phyloP scores from a whole-genome alignment of 2,113 vertebrate species.

The Myiozetetes cayanensis region DNA sequence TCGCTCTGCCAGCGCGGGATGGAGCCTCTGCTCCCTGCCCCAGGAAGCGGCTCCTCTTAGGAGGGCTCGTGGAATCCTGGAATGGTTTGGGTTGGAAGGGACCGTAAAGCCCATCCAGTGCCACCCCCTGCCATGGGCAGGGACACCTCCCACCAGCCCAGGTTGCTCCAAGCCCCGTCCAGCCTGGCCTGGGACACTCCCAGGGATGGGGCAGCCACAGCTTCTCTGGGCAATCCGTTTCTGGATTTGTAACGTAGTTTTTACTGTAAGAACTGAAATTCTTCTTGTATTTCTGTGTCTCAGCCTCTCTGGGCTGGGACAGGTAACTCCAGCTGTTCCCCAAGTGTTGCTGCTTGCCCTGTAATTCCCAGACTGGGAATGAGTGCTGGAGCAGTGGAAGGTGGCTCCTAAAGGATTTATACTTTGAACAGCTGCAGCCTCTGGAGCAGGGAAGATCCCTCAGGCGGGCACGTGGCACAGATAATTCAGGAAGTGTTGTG shows the following conservation, averaged over 20 bases:
- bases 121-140: background rate
- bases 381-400: background rate
- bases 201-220: background rate
- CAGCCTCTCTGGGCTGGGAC: background rate
- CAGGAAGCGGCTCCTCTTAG: background rate
- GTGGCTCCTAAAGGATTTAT: background rate
- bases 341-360: background rate
- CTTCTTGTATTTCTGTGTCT: background rate
- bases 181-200: fast-evolving
- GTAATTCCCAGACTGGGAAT: background rate
- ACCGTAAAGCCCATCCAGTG: background rate
- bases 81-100: background rate
- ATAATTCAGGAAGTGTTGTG: too few relatives aligned
- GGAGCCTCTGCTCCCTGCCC: background rate
- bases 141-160: background rate
- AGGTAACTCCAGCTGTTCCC: background rate
- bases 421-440: fast-evolving
- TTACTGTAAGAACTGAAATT: background rate
- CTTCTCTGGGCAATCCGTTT: fast-evolving
- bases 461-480: fast-evolving
- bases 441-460: too few relatives aligned
- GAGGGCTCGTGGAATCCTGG: background rate
- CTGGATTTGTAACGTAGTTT: background rate
- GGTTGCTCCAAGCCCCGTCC: background rate
- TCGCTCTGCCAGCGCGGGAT: background rate